phyloP scores from a whole-genome alignment of 2,797 vertebrate genomes.

The Nannoperca australis region DNA sequence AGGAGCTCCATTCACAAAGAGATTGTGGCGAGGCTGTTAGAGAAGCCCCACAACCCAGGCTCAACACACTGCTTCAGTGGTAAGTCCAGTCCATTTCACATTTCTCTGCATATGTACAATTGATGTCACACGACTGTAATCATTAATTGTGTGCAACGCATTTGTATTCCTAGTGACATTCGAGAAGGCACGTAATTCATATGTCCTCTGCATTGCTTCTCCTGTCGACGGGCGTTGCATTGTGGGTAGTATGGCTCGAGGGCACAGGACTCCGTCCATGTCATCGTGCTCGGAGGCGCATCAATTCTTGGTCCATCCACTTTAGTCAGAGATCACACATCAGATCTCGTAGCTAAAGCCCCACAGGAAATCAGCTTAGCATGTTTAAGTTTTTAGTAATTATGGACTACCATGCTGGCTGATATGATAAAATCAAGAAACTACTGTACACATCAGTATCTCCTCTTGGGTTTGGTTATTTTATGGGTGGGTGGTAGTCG shows the following conservation, averaged over 20 bases:
- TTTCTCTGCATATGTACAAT: constrained; percentile 67
- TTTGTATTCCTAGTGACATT: constrained; percentile 81
- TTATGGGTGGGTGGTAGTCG: constrained; percentile 82
- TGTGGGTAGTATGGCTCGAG: constrained; percentile 83
- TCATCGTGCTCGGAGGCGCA: constrained; percentile 83
- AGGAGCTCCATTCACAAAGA: constrained; percentile 70
- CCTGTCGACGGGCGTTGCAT: constrained; percentile 79
- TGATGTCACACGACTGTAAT: constrained; percentile 81
- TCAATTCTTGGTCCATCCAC: constrained; percentile 84
- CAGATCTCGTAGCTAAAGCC: constrained; percentile 63
- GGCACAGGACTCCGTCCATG: constrained; percentile 82
- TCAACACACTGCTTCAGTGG: constrained; percentile 81
- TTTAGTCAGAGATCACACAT: constrained; percentile 80
- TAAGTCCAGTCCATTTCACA: constrained; percentile 73
- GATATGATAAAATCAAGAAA: constrained; percentile 84
- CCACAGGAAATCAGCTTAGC: constrained; percentile 73
- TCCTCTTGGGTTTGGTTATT: constrained; percentile 65
- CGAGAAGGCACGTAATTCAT: constrained; percentile 75
- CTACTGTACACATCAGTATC: constrained; percentile 71
- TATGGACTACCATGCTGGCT: constrained; percentile 77
- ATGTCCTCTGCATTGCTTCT: constrained; percentile 79
- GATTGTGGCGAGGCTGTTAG: constrained; percentile 60
- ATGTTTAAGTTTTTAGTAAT: constrained; percentile 88
- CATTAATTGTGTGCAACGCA: constrained; percentile 79
- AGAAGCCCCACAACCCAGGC: constrained; percentile 73